Conservation (phyloP, 37 sponge, comb jelly and placozoan genomes). For the Eunapius fragilis region DNA sequence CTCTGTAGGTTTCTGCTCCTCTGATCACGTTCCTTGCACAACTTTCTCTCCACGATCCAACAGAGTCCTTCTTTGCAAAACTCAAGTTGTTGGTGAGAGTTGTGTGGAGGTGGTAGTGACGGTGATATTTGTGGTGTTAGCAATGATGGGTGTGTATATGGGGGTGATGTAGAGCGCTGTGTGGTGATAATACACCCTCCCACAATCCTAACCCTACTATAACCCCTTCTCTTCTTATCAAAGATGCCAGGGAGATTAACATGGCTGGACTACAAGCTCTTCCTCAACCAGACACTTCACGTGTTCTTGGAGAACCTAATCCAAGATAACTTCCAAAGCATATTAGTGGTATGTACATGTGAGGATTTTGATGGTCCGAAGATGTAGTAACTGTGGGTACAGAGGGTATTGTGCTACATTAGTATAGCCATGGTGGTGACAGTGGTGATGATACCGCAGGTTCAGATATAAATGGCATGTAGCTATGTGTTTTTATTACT, state of each 20-base stretch:
- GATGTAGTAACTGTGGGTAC: too few species aligned
- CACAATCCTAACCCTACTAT: too few species aligned
- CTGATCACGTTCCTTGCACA: conserved; percentile 1
- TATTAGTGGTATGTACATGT: not conserved
- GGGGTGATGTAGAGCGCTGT: too few species aligned
- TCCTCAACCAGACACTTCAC: not conserved
- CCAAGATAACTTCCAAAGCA: not conserved
- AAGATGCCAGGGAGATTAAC: not conserved
- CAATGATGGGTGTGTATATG: too few species aligned
- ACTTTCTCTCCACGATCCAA: conserved; percentile 26
- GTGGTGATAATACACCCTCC: too few species aligned
- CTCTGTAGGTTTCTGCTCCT: conserved; percentile 18
- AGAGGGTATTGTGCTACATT: too few species aligned
- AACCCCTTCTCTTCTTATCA: not conserved
- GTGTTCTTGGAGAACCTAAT: not conserved
- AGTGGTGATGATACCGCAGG: too few species aligned
- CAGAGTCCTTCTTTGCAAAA: conserved; percentile 24
- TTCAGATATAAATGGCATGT: too few species aligned
- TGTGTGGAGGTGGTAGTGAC: not conserved
- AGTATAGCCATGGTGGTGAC: too few species aligned
- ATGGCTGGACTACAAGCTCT: not conserved
- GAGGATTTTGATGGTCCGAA: not conserved
- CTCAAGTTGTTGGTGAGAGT: conserved; percentile 26
- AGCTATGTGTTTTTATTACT: too few species aligned
- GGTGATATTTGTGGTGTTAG: not conserved